Evolutionary conservation across 2,888 invertebrate species (phyloP).

Genomic region (Epistrophella euchroma): DNA sequence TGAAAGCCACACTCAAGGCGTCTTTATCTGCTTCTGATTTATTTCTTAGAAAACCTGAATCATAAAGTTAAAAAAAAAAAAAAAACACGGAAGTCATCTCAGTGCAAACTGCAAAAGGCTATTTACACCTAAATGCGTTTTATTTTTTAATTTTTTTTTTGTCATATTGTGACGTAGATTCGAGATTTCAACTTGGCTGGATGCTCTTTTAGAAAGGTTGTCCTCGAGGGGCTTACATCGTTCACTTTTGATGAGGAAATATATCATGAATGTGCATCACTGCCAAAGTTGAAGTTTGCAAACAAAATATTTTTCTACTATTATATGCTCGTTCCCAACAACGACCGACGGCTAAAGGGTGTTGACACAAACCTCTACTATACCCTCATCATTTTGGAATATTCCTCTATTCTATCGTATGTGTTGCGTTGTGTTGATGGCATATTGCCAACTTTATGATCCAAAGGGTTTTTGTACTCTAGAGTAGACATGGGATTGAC

Average conservation of each 20-base stretch:
- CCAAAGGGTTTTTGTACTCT: slow-evolving; percentile 15
- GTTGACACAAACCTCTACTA: slow-evolving; percentile 32
- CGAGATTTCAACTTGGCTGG: slow-evolving; percentile 45
- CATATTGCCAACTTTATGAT: slow-evolving; percentile 57
- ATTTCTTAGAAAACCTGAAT: slow-evolving; percentile 30
- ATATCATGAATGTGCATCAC: slow-evolving; percentile 46
- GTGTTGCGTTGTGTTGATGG: slow-evolving; percentile 27
- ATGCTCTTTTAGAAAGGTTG: slow-evolving; percentile 47
- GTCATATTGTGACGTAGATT: slow-evolving; percentile 1
- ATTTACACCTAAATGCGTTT: slow-evolving; percentile 53
- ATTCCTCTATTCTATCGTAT: slow-evolving; percentile 8
- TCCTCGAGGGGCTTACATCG: slow-evolving; percentile 15
- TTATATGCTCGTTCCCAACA: slow-evolving; percentile 23
- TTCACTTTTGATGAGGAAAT: slow-evolving; percentile 34
- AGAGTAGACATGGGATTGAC: slow-evolving; percentile 40
- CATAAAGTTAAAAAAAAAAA: slow-evolving; percentile 18
- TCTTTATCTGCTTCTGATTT: slow-evolving; percentile 38
- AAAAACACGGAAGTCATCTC: slow-evolving; percentile 10
- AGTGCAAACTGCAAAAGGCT: slow-evolving; percentile 44
- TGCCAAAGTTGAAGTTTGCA: slow-evolving; percentile 57
- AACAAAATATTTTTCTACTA: slow-evolving; percentile 61
- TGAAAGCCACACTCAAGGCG: background rate
- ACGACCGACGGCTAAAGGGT: slow-evolving; percentile 26
- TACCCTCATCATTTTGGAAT: slow-evolving; percentile 7
- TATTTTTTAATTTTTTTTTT: slow-evolving; percentile 1